Percentiles rank a stretch among this genome's conserved stretches.
phyloP scores from a whole-genome alignment of 2,797 vertebrate genomes.

The Urosaurus nigricauda region DNA sequence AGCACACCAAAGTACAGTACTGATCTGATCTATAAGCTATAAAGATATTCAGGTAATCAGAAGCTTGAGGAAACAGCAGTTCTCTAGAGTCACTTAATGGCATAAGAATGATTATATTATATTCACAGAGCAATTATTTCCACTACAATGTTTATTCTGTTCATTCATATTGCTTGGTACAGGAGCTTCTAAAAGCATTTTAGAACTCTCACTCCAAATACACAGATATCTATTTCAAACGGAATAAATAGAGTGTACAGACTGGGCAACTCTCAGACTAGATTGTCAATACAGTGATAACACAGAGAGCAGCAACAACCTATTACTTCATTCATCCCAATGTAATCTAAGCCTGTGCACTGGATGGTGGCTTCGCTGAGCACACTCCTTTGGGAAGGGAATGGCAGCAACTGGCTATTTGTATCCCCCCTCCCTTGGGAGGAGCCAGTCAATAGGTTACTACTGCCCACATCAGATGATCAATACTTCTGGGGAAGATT shows the following conservation, averaged over 20 bases:
- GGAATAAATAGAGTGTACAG: not conserved
- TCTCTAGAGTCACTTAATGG: not conserved
- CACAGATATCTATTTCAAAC: not conserved
- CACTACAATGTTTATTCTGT: not conserved
- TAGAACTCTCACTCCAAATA: not conserved
- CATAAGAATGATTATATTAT: constrained; percentile 11
- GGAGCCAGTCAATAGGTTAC: no score
- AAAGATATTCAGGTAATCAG: constrained; percentile 27
- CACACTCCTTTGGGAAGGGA: no score
- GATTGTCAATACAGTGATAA: no score
- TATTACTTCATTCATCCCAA: no score
- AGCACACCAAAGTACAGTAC: constrained; percentile 12
- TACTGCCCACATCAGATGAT: no score
- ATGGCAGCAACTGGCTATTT: no score
- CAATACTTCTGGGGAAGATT: no score
- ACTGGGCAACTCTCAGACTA: not conserved
- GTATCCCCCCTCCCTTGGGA: no score
- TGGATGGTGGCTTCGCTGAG: no score
- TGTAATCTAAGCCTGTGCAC: no score
- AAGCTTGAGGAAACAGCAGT: not conserved
- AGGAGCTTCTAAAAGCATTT: not conserved
- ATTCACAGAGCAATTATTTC: constrained; percentile 16
- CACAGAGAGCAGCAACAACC: no score
- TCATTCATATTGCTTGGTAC: not conserved
- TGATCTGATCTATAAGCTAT: not conserved